Base-by-base conservation (phyloP, 2,797 vertebrate genomes). In the Sebastes aleutianus region DNA sequence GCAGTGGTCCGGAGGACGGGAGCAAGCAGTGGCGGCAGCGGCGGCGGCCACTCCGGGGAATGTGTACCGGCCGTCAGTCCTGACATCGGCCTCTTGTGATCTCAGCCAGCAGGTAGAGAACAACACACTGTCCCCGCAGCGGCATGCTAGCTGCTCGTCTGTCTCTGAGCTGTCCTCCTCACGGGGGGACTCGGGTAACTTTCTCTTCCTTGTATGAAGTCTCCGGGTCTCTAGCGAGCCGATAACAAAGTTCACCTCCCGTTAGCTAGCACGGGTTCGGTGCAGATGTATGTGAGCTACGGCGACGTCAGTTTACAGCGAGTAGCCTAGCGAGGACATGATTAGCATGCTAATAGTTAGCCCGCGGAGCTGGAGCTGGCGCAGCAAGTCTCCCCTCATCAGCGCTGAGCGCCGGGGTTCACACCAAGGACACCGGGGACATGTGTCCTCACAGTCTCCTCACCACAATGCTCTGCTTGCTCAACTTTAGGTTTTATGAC, bases 71-170 rank as follows among this genome's bases (percentile, higher is more conserved):
- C 92, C 92, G 94, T 94, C 92, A 88, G 87, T 91, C 88, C 93
- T 94, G 95, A 96, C 95, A 93, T 94, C 95, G 96, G 95, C 95
- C 95, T 96, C 93, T 84, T 92, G 88, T 87, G 87, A 84, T 89
- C 91, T 87, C 89, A 92, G 82, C 83, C 93, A 59, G 43, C 88
- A 82, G 95, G 96, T 95, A 95, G 80, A 87, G 93, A 84, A 91
- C 88, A 58, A 20, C 75, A 85, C 88, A 78, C 80, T 83, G 89
- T 81, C 85, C 73, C 83, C 3, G 67, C 71, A 61, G 50, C 24
- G 10, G 31, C 80, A 47, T 39, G 82, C 71, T 79, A 86, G 82
- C 85, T 14, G 12, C 11, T 5, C 64, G 62, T 53, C 1, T 56
- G 26, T 72, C 61, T 83, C 57, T 0, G 13, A 58, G 50, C 70